phyloP scores from a whole-genome alignment of 2,888 invertebrate species.

The Portevinia maculata region DNA sequence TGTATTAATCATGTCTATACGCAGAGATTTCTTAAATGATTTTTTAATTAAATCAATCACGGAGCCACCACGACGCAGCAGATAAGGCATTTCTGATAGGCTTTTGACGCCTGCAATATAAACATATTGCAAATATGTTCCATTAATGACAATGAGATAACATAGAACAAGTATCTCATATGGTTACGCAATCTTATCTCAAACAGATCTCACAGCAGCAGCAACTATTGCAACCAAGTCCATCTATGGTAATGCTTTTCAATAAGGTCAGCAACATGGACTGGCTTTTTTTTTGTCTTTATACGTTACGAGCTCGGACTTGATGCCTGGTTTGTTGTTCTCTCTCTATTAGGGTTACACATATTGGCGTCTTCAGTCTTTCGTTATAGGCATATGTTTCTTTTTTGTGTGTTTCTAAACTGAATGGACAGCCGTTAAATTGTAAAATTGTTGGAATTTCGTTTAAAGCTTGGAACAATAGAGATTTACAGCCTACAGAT shows the following conservation, averaged over 20 bases:
- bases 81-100: conserved; percentile 39
- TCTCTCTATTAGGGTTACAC: conserved; percentile 40
- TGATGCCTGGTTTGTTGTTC: conserved; percentile 24
- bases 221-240: conserved; percentile 51
- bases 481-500: neutral
- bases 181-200: conserved; percentile 71
- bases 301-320: conserved; percentile 27
- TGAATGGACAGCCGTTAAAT: conserved; percentile 51
- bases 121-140: conserved; percentile 4
- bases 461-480: neutral
- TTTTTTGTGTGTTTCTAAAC: conserved; percentile 14
- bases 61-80: conserved; percentile 7
- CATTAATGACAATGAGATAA: conserved; percentile 49
- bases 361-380: conserved; percentile 62
- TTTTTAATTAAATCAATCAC: conserved; percentile 41
- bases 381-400: conserved; percentile 10
- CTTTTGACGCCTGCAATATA: conserved; percentile 40
- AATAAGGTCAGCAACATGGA: conserved; percentile 71
- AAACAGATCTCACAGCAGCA: conserved; percentile 43
- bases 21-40: conserved; percentile 17
- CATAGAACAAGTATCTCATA: conserved; percentile 59
- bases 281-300: conserved; percentile 57
- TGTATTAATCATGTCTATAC: conserved; percentile 26
- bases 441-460: conserved; percentile 18
- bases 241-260: conserved; percentile 72